Percentiles rank a stretch among this genome's conserved stretches.
These are phyloP conservation scores for Cydia strobilella DNA, from an alignment of 1,140 invertebrate species.

Conservation along the genomic window DNA sequence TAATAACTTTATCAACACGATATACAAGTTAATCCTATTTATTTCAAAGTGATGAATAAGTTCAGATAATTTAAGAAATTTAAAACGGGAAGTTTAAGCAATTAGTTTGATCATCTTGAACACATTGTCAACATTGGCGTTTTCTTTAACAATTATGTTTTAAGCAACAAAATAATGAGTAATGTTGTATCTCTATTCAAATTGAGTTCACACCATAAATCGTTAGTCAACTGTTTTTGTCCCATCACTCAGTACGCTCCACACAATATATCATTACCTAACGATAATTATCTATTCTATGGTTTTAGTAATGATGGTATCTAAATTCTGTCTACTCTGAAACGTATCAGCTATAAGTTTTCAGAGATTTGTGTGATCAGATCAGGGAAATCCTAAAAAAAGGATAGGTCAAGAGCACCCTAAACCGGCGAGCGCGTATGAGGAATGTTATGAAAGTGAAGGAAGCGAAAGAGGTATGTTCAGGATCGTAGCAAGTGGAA, in stretches of 20 bases:
- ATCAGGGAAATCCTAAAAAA: no score
- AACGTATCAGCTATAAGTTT: background rate
- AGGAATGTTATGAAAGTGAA: no score
- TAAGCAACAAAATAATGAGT: background rate
- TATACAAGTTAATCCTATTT: no score
- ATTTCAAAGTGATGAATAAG: background rate
- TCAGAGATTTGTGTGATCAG: no score
- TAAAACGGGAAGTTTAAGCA: background rate
- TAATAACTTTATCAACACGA: no score
- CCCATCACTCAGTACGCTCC: background rate
- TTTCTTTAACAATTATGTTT: background rate
- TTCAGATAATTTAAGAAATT: background rate
- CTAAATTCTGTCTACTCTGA: background rate
- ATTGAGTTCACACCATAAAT: constrained; percentile 11
- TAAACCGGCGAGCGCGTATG: no score
- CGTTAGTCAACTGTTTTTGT: constrained; percentile 29
- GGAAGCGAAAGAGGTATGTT: no score
- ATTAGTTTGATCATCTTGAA: background rate
- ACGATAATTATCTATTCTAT: constrained; percentile 1
- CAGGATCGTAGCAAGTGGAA: no score
- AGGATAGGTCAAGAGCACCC: no score
- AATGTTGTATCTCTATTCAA: constrained; percentile 19
- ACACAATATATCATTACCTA: constrained; percentile 6
- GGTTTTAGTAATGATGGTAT: constrained; percentile 4
- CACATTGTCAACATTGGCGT: background rate